phyloP scores from a whole-genome alignment of 2,797 vertebrate genomes.

The Meriones psammophilus region DNA sequence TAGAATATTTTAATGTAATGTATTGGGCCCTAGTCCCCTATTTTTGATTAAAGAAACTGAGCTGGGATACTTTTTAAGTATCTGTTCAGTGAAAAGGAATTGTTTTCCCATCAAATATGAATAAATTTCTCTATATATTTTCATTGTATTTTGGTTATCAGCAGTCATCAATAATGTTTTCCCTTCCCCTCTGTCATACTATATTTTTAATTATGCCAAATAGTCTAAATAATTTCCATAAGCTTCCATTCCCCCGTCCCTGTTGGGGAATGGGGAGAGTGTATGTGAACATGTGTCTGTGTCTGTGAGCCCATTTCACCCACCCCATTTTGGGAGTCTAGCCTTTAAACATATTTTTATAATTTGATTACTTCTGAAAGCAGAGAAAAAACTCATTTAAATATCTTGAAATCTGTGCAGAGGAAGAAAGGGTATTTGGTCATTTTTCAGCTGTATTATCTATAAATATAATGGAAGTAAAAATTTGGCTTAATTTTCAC shows the following conservation, averaged over 20 bases:
- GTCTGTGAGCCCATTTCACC: constrained; percentile 74
- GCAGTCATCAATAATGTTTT: constrained; percentile 79
- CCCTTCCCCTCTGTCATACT: not conserved
- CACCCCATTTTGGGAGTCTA: constrained; percentile 63
- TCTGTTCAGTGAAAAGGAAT: constrained; percentile 72
- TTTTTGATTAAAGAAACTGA: constrained; percentile 79
- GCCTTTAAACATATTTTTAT: constrained; percentile 54
- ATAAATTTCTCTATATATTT: constrained; percentile 81
- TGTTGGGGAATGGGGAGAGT: constrained; percentile 67
- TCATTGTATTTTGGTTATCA: constrained; percentile 82
- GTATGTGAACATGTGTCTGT: constrained; percentile 55
- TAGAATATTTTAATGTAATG: constrained; percentile 75
- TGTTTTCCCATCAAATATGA: constrained; percentile 79
- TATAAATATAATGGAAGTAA: constrained; percentile 76
- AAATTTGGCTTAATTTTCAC: constrained; percentile 71
- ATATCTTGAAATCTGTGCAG: constrained; percentile 67
- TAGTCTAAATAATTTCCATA: constrained; percentile 63
- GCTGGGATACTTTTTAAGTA: constrained; percentile 75
- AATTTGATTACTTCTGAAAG: constrained; percentile 76
- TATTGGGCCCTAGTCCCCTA: constrained; percentile 53
- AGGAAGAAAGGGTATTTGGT: constrained; percentile 75
- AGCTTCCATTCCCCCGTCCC: constrained; percentile 65
- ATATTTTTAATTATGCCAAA: constrained; percentile 84
- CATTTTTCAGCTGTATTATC: constrained; percentile 72
- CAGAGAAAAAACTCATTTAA: constrained; percentile 66